A percentile compares a stretch with the other conserved stretches of the same genome.
Evolutionary conservation across 2,113 vertebrate genomes (phyloP).

Genomic region (Salvator merianae): DNA sequence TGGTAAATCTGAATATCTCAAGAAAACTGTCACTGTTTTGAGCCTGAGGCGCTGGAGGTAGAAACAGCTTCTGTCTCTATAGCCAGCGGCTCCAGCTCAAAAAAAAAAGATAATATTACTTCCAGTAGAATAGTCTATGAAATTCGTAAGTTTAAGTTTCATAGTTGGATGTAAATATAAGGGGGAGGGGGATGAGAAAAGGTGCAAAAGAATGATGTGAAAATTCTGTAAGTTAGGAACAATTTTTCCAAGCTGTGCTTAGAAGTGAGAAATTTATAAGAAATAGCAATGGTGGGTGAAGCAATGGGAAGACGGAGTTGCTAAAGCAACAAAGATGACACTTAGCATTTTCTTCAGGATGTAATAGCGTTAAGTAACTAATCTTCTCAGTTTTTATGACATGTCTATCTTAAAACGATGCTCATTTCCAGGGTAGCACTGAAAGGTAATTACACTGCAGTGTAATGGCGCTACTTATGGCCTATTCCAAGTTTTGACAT

Average conservation of each 20-base stretch:
- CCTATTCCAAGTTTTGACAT: slow-evolving; percentile 48
- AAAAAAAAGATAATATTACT: no score
- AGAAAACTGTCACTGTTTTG: no score
- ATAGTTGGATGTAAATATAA: neutral
- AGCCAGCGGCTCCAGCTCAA: no score
- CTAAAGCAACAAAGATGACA: slow-evolving; percentile 17
- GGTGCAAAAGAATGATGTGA: slow-evolving; percentile 16
- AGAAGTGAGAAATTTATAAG: slow-evolving; percentile 9
- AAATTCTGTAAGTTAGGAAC: slow-evolving; percentile 17
- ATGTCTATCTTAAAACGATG: slow-evolving; percentile 57
- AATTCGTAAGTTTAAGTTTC: neutral
- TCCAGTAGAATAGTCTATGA: no score
- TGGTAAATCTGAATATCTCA: no score
- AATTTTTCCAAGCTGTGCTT: slow-evolving; percentile 12
- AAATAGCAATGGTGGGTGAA: neutral
- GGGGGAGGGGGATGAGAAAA: neutral
- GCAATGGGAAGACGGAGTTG: neutral
- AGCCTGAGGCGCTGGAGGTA: no score
- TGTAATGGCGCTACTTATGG: slow-evolving; percentile 60
- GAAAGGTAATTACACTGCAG: slow-evolving; percentile 70
- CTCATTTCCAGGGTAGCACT: slow-evolving; percentile 56
- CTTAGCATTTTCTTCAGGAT: slow-evolving; percentile 11
- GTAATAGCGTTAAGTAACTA: slow-evolving; percentile 31
- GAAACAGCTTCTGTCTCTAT: no score
- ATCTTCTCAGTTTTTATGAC: slow-evolving; percentile 45